These are phyloP conservation scores for honey bee (Apis mellifera) DNA, from an alignment of 1,140 invertebrate genomes.

Conservation along the genomic window DNA sequence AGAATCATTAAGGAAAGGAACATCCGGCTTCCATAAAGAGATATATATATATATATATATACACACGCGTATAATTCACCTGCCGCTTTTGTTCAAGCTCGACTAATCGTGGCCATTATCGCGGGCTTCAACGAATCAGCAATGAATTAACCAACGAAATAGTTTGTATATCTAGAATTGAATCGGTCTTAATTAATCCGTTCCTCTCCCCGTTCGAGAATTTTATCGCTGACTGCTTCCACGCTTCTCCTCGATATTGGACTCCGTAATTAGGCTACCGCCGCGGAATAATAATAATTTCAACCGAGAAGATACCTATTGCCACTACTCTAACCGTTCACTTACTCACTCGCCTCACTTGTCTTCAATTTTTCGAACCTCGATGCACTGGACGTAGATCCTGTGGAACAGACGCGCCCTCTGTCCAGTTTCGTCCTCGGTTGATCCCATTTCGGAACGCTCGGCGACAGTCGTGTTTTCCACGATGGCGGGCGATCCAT, in stretches of 20 bases:
- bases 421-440: too few relatives aligned
- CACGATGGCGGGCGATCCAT: not conserved
- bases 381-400: too few relatives aligned
- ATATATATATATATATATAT: not conserved
- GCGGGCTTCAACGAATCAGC: slow-evolving; percentile 40
- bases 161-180: slow-evolving; percentile 41
- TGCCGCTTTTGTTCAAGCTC: slow-evolving; percentile 46
- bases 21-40: slow-evolving; percentile 46
- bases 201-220: slow-evolving; percentile 15
- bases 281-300: not conserved
- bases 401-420: too few relatives aligned
- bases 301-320: not conserved
- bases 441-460: too few relatives aligned
- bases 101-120: slow-evolving; percentile 47
- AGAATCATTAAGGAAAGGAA: slow-evolving; percentile 46
- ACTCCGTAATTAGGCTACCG: slow-evolving; percentile 23
- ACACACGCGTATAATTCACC: not conserved
- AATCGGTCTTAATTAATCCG: slow-evolving; percentile 47
- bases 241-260: slow-evolving; percentile 34
- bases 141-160: slow-evolving; percentile 49
- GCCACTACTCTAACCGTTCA: too few relatives aligned
- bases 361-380: not conserved
- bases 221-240: slow-evolving; percentile 44
- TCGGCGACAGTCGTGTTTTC: too few relatives aligned
- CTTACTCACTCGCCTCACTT: not conserved